These are phyloP conservation scores for Ormyrus labotus DNA, from an alignment of 2,888 invertebrate genomes.

Conservation along the genomic window DNA sequence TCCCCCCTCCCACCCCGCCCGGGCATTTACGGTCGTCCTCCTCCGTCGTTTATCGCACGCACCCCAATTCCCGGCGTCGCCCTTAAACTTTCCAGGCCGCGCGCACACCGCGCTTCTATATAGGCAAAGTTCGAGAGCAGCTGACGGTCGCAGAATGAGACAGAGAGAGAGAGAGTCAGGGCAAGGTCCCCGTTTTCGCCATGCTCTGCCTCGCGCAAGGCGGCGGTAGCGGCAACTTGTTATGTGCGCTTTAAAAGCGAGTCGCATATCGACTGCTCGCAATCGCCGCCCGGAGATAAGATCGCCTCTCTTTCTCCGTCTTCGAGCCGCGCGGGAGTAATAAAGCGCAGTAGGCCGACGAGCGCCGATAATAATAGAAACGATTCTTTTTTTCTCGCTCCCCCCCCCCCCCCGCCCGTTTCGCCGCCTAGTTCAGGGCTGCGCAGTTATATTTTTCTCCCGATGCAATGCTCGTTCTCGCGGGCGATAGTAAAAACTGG, in stretches of 20 bases:
- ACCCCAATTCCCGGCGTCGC: background rate
- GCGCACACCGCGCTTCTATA: background rate
- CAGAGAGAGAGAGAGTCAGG: too few relatives aligned
- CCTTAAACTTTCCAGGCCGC: background rate
- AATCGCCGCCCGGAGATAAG: slow-evolving; percentile 26
- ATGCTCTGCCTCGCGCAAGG: too few relatives aligned
- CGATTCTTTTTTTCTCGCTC: background rate
- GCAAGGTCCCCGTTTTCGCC: too few relatives aligned
- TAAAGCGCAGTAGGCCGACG: too few relatives aligned
- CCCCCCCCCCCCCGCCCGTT: too few relatives aligned
- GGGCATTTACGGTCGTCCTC: background rate
- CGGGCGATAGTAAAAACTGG: too few relatives aligned
- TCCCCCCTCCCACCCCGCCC: background rate
- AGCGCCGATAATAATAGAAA: background rate
- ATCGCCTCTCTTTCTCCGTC: background rate
- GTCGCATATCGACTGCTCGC: slow-evolving; percentile 16
- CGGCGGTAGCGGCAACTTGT: slow-evolving; percentile 1
- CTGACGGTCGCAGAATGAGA: background rate
- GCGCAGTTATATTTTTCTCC: too few relatives aligned
- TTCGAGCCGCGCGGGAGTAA: background rate
- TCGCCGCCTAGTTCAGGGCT: too few relatives aligned
- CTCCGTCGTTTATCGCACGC: background rate
- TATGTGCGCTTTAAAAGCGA: slow-evolving; percentile 11
- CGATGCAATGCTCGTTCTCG: too few relatives aligned
- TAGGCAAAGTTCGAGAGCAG: background rate